Evolutionary conservation across 2,113 vertebrate species (phyloP).

Genomic region (Salvelinus fontinalis): DNA sequence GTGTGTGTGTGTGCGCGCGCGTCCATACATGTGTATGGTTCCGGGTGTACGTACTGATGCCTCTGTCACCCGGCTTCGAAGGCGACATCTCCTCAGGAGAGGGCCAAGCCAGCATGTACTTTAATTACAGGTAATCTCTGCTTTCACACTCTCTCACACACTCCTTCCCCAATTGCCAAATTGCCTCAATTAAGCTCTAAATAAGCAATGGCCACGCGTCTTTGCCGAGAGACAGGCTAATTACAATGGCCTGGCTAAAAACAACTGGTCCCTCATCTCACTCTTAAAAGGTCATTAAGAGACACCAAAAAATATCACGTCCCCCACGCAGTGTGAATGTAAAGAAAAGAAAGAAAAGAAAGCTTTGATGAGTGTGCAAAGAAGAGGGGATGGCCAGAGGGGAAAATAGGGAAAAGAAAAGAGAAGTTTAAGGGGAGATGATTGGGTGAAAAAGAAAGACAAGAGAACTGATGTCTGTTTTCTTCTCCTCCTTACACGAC

Average conservation of each 20-base stretch:
- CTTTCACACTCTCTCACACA: conserved; percentile 67
- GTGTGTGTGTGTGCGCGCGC: background rate
- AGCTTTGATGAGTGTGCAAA: conserved; percentile 63
- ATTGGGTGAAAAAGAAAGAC: conserved; percentile 44
- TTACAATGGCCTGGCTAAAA: conserved; percentile 68
- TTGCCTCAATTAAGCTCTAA: conserved; percentile 75
- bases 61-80: conserved; percentile 53
- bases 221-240: conserved; percentile 59
- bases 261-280: conserved; percentile 65
- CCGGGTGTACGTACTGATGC: conserved; percentile 43
- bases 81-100: conserved; percentile 69
- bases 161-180: conserved; percentile 77
- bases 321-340: conserved; percentile 50
- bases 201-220: conserved; percentile 62
- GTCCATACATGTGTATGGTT: conserved; percentile 17
- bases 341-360: conserved; percentile 34
- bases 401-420: conserved; percentile 55
- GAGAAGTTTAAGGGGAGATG: conserved; percentile 65
- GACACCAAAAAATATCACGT: conserved; percentile 60
- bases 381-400: conserved; percentile 39
- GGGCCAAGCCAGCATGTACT: conserved; percentile 72
- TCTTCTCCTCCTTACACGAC: conserved; percentile 59
- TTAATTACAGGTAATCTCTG: conserved; percentile 81
- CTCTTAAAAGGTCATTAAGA: conserved; percentile 69
- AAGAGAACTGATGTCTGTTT: conserved; percentile 66